These are phyloP conservation scores for Drosophila sucinea DNA, from an alignment of 1,140 invertebrate genomes.

Conservation along the genomic window DNA sequence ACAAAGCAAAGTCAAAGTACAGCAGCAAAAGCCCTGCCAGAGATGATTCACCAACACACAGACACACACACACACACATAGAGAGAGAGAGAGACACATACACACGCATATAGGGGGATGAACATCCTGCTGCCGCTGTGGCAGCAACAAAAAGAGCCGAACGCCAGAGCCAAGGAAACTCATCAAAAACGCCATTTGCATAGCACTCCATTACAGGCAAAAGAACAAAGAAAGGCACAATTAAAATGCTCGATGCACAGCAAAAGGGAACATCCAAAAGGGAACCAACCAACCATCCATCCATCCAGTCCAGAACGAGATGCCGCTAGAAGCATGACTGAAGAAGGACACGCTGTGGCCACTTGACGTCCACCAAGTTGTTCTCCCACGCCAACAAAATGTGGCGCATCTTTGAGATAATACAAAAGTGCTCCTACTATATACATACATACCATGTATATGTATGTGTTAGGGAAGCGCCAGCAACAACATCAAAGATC, in stretches of 20 bases:
- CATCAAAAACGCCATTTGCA: constrained; percentile 81
- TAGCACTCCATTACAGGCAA: constrained; percentile 80
- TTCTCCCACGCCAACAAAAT: constrained; percentile 31
- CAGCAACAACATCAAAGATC: constrained; percentile 59
- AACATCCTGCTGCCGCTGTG: constrained; percentile 47
- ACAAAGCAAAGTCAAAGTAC: constrained; percentile 30
- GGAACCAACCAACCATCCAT: constrained; percentile 1
- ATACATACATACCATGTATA: constrained; percentile 2
- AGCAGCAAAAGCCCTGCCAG: constrained; percentile 51
- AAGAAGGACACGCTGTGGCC: constrained; percentile 44
- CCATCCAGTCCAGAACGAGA: constrained; percentile 23
- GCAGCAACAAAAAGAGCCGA: constrained; percentile 56
- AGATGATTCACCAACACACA: constrained; percentile 37
- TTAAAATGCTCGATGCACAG: constrained; percentile 67
- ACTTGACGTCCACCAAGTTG: constrained; percentile 51
- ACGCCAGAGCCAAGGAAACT: constrained; percentile 72
- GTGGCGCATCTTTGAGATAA: constrained; percentile 40
- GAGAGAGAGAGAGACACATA: constrained; percentile 1
- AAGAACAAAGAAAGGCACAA: constrained; percentile 79
- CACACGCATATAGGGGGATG: constrained; percentile 65
- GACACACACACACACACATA: constrained; percentile 31
- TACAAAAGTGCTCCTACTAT: constrained; percentile 2
- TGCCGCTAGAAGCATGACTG: constrained; percentile 15
- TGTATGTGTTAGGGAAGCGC: constrained; percentile 1
- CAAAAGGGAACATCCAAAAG: constrained; percentile 34